These are phyloP conservation scores for Vanacampus margaritifer DNA, from an alignment of 2,113 vertebrate species.

Conservation along the genomic window DNA sequence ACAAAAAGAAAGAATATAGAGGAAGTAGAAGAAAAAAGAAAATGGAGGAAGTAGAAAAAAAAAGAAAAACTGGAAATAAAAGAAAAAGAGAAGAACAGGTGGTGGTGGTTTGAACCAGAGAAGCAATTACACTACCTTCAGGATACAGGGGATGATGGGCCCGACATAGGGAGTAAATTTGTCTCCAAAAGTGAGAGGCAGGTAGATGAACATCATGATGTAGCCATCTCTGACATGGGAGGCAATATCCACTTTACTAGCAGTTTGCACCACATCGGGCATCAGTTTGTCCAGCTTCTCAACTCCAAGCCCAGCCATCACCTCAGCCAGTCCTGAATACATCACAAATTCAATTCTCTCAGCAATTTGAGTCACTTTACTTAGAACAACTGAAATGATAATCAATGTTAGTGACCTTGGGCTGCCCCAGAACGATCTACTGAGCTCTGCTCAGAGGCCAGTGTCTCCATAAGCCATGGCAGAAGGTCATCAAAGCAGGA, in stretches of 20 bases:
- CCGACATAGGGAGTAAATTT: slow-evolving; percentile 96
- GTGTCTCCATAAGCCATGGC: slow-evolving; percentile 96
- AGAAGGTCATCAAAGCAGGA: slow-evolving; percentile 94
- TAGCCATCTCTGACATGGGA: slow-evolving; percentile 98
- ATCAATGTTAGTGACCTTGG: slow-evolving; percentile 75
- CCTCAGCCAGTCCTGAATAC: slow-evolving; percentile 87
- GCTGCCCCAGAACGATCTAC: slow-evolving; percentile 97
- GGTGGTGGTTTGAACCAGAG: not conserved
- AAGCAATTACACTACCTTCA: slow-evolving; percentile 84
- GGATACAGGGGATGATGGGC: slow-evolving; percentile 96
- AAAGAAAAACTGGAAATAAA: too few species aligned
- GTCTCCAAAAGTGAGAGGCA: slow-evolving; percentile 96
- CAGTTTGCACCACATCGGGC: slow-evolving; percentile 96
- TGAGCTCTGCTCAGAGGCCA: slow-evolving; percentile 97
- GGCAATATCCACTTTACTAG: slow-evolving; percentile 95
- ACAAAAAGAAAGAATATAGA: too few species aligned
- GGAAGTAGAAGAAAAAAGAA: too few species aligned
- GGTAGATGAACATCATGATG: slow-evolving; percentile 99
- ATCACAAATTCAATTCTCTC: not conserved
- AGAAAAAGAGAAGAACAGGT: too few species aligned
- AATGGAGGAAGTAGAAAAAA: too few species aligned
- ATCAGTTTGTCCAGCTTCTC: slow-evolving; percentile 98
- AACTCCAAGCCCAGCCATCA: slow-evolving; percentile 95
- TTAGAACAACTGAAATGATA: not conserved
- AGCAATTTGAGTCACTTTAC: not conserved